Percentiles rank a stretch among this genome's conserved stretches.
Evolutionary conservation across 2,888 invertebrate genomes (phyloP).

Genomic region (Acrobasis consociella): DNA sequence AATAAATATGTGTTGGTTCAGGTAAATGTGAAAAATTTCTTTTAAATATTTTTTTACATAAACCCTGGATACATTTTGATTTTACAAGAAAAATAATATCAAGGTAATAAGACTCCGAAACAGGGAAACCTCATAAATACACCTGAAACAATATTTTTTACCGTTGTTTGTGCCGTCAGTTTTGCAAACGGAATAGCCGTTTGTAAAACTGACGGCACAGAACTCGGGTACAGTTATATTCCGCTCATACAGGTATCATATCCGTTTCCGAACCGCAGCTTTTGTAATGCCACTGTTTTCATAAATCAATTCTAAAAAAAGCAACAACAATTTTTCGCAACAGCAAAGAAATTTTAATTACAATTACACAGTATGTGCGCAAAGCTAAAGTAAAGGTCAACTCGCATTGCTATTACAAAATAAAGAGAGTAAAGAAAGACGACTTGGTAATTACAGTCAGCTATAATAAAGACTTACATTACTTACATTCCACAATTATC

Average conservation of each 20-base stretch:
- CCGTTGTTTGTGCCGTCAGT: too few species aligned
- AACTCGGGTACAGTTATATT: background rate
- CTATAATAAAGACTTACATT: too few species aligned
- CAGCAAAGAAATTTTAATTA: constrained; percentile 4
- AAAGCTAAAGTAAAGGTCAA: constrained; percentile 31
- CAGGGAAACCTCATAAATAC: background rate
- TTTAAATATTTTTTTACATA: too few species aligned
- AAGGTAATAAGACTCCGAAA: background rate
- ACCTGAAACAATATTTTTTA: background rate
- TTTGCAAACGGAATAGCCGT: too few species aligned
- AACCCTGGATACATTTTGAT: too few species aligned
- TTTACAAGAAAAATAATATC: too few species aligned
- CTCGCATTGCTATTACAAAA: constrained; percentile 34
- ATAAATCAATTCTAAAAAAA: background rate
- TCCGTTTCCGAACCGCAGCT: constrained; percentile 14
- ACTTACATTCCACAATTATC: too few species aligned
- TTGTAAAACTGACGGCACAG: background rate
- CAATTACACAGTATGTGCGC: constrained; percentile 10
- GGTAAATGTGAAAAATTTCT: too few species aligned
- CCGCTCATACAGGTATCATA: background rate
- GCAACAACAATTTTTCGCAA: constrained; percentile 12
- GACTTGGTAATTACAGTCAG: too few species aligned
- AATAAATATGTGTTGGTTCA: too few species aligned
- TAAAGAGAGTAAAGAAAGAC: background rate
- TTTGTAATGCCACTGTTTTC: background rate